phyloP scores from a whole-genome alignment of 2,888 invertebrate genomes.

The Drosophila suboccidentalis region DNA sequence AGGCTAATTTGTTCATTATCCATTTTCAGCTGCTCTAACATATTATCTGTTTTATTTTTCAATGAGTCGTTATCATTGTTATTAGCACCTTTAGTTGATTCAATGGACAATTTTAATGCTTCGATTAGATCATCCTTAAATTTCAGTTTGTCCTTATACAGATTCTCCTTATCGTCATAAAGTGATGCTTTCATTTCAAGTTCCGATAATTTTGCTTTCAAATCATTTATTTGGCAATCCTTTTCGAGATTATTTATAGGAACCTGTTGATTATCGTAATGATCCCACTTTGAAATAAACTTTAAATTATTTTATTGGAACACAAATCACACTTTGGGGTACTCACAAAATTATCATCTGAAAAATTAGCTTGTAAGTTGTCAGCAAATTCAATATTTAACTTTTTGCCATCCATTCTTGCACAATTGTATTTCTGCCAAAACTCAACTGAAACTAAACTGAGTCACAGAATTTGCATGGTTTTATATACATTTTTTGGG shows the following conservation, averaged over 20 bases:
- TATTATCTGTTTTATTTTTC: background rate
- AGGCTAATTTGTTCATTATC: background rate
- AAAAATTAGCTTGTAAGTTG: background rate
- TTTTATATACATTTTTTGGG: background rate
- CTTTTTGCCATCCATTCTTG: slow-evolving; percentile 23
- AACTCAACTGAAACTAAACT: slow-evolving; percentile 8
- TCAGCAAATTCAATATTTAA: slow-evolving; percentile 26
- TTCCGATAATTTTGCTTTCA: slow-evolving; percentile 13
- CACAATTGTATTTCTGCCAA: background rate
- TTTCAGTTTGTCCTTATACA: slow-evolving; percentile 21
- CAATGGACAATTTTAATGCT: slow-evolving; percentile 6
- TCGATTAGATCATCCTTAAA: slow-evolving; percentile 22
- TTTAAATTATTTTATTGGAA: background rate
- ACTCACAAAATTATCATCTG: slow-evolving; percentile 14
- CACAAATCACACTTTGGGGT: background rate
- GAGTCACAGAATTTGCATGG: background rate
- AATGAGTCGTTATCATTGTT: background rate
- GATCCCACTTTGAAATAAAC: slow-evolving; percentile 1
- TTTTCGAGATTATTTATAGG: background rate
- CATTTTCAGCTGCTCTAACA: background rate
- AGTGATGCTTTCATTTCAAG: slow-evolving; percentile 13
- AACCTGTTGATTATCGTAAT: slow-evolving; percentile 6
- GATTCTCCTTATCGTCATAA: slow-evolving; percentile 16
- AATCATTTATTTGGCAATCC: slow-evolving; percentile 14
- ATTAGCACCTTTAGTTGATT: background rate